Evolutionary conservation across 2,888 invertebrate species (phyloP), one percentile per base, ranked within the genome.

Genomic region (Dexiosoma caninum): DNA sequence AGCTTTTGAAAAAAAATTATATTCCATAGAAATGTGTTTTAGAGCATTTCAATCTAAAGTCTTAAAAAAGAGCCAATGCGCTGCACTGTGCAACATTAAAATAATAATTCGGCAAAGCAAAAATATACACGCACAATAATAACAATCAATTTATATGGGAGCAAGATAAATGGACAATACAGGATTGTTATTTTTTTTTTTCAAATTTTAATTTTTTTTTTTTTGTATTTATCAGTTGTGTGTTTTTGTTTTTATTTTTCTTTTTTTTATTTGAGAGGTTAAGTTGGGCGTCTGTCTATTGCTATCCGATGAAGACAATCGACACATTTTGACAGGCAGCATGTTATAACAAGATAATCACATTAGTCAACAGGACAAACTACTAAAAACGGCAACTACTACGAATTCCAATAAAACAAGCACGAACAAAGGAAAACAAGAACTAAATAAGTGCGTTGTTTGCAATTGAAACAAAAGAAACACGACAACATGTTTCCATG

Each of bases 271-370:
- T 71, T 44, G 62, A 81, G 69, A 81, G 81, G 72, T 81, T 81
- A 77, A 77, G 72, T 72, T 60, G 75, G 80, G 75, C 71, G 74
- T 67, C 77, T 84, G 83, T 83, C 83, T 83, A 81, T 82, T 83
- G 83, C 83, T 84, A 83, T 81, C 78, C 79, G 81, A 83, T 83
- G 77, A 78, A 83, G 82, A 78, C 82, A 80, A 83, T 83, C 83
- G 87, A 86, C 84, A 86, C 84, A 87, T 87, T 84, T 69, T 84
- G 87, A 88, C 87, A 88, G 85, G 88, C 87, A 84, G 83, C 85
- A 85, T 85, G 79, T 80, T 49, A 69, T 70, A 80, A 88, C 88
- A 88, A 85, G 88, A 88, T 89, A 88, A 88, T 88, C 89, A 88
- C 88, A 88, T 88, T 88, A 89, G 86, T 75, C 82, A 77, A 81